Percentiles rank a stretch among this genome's conserved stretches.
Evolutionary conservation across 2,113 vertebrate species (phyloP).

Genomic region (Rana temporaria): DNA sequence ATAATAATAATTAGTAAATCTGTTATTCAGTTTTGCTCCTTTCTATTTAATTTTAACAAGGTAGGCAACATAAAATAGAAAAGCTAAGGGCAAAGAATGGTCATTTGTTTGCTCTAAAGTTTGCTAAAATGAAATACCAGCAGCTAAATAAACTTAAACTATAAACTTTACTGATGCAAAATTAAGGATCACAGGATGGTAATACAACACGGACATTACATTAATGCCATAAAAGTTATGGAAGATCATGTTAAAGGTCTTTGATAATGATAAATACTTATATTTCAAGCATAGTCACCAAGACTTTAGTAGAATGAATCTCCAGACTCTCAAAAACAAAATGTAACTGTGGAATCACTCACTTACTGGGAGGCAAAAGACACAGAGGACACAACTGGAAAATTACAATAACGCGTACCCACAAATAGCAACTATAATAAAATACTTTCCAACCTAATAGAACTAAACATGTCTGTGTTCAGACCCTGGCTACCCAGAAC

Average conservation of each 20-base stretch:
- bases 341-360: not conserved
- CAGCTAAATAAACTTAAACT: not conserved
- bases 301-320: not conserved
- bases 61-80: too few species aligned
- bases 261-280: slow-evolving; percentile 23
- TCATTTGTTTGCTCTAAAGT: not conserved
- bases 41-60: too few species aligned
- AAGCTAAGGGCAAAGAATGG: not conserved
- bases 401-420: too few species aligned
- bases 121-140: slow-evolving; percentile 20
- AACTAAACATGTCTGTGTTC: too few species aligned
- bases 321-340: not conserved
- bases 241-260: slow-evolving; percentile 24
- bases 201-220: slow-evolving; percentile 38
- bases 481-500: too few species aligned
- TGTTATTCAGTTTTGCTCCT: too few species aligned
- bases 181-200: slow-evolving; percentile 35
- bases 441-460: not conserved
- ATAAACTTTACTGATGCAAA: slow-evolving; percentile 22
- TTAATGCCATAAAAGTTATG: slow-evolving; percentile 38
- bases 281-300: not conserved
- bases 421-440: too few species aligned
- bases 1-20: too few species aligned
- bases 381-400: not conserved
- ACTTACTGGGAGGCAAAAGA: not conserved